Evolutionary conservation across 2,888 invertebrate genomes (phyloP), one percentile per base, ranked within the genome.

Genomic region (Pristionchus arcanus): DNA sequence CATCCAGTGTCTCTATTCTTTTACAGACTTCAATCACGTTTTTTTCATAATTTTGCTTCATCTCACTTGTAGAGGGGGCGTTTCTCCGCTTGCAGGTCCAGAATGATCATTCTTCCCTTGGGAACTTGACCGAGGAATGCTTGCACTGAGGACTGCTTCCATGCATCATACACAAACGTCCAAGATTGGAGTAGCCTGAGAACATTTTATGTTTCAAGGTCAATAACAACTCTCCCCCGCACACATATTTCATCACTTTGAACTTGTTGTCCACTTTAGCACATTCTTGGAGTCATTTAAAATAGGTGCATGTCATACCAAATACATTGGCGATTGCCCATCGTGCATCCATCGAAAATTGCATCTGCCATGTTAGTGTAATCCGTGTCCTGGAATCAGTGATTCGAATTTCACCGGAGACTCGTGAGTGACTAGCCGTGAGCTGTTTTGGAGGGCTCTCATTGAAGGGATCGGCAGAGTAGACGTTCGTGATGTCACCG

Each of bases 401-500:
- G 25, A 49, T 11, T 63, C 25, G n/a, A 15, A 21, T 31, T 74
- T 37, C 34, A 71, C 13, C 25, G 31, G 34, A 37, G 37, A 74
- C 25, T 37, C 34, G 7, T 25, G 1, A 37, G 74, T 34, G 21
- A 49, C 42, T 42, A 42, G 42, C 59, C 21, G 25, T 74, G 16
- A 74, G 77, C 34, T 88, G 74, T 9, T 28, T 89, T 96, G 0
- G 97, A 71, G 96, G 96, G 94, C 98, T 97, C 96, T 99, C 98
- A 95, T 98, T 98, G 95, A 98, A 98, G 0, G 98, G 97, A 95
- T 99, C 98, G 90, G 97, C 97, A 92, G 97, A 97, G 96, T 98
- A 98, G 71, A 98, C 96, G 94, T 98, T 97, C 9, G 87, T 88
- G 94, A 95, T 95, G 11, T 92, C 88, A 13, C 94, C 94, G 53